A percentile compares a stretch with the other conserved stretches of the same genome.
These are phyloP conservation scores for Fulmarus glacialis DNA, from an alignment of 2,113 vertebrate genomes.

Conservation along the genomic window DNA sequence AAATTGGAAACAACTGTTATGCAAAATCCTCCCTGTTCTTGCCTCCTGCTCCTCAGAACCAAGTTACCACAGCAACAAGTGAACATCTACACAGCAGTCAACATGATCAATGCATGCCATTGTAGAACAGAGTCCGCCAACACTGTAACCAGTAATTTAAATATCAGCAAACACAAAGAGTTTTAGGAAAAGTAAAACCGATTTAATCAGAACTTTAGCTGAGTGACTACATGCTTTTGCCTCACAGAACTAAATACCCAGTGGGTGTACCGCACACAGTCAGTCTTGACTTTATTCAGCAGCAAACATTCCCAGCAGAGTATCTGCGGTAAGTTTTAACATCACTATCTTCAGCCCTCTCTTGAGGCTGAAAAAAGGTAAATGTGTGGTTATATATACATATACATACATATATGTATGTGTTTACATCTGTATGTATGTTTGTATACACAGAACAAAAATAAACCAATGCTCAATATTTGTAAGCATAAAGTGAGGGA, in stretches of 20 bases:
- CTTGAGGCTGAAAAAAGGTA: not conserved
- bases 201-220: not conserved
- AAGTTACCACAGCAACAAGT: not conserved
- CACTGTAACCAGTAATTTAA: not conserved
- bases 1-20: not conserved
- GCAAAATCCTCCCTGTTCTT: not conserved
- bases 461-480: not conserved
- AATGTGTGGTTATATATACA: not conserved
- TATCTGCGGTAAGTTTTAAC: not conserved
- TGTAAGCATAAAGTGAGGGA: not conserved
- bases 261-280: not conserved
- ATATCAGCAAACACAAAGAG: not conserved
- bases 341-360: not conserved
- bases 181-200: not conserved
- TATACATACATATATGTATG: not conserved
- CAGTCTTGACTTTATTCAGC: not conserved
- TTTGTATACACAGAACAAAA: not conserved
- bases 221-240: not conserved
- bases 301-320: not conserved
- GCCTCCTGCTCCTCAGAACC: not conserved
- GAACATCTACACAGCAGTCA: not conserved
- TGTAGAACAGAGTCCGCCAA: rapidly evolving
- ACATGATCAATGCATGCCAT: rapidly evolving
- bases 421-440: not conserved
- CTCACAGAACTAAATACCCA: not conserved